These are phyloP conservation scores for Tragulus kanchil DNA, from an alignment of 2,113 vertebrate species.

Conservation along the genomic window DNA sequence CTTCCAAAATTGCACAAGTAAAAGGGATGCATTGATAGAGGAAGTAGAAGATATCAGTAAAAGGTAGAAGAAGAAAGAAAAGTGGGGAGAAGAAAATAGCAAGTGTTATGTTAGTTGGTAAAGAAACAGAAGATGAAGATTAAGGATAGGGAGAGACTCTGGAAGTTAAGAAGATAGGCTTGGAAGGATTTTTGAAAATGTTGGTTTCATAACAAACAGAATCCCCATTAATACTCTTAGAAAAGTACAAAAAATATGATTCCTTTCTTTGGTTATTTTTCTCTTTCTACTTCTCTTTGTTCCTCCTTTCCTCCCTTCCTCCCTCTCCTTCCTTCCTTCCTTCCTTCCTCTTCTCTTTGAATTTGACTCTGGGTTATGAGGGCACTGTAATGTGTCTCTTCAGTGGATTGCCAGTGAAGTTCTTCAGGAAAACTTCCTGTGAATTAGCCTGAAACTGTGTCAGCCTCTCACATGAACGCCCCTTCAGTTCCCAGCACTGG, in stretches of 20 bases:
- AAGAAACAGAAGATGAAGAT: background rate
- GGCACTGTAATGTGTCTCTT: background rate
- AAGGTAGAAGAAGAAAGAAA: too few relatives aligned
- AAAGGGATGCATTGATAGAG: background rate
- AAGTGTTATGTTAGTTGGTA: background rate
- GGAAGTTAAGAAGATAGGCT: background rate
- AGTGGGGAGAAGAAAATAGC: background rate
- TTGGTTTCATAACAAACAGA: background rate
- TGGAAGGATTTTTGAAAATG: background rate
- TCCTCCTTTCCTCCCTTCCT: background rate
- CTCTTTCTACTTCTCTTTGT: background rate
- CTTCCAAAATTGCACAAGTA: background rate
- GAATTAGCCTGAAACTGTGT: background rate
- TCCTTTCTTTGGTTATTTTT: background rate
- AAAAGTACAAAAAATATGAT: background rate
- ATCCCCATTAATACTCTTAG: background rate
- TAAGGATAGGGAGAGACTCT: background rate
- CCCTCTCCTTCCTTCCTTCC: too few relatives aligned
- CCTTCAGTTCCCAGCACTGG: background rate
- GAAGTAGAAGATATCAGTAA: too few relatives aligned
- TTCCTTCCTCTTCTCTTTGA: background rate
- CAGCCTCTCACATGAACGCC: background rate
- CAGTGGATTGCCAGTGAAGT: background rate
- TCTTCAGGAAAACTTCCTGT: conserved; percentile 4
- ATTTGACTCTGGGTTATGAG: background rate